These are phyloP conservation scores for Paraescarpia echinospica DNA, from an alignment of 1,140 invertebrate genomes.

Conservation along the genomic window DNA sequence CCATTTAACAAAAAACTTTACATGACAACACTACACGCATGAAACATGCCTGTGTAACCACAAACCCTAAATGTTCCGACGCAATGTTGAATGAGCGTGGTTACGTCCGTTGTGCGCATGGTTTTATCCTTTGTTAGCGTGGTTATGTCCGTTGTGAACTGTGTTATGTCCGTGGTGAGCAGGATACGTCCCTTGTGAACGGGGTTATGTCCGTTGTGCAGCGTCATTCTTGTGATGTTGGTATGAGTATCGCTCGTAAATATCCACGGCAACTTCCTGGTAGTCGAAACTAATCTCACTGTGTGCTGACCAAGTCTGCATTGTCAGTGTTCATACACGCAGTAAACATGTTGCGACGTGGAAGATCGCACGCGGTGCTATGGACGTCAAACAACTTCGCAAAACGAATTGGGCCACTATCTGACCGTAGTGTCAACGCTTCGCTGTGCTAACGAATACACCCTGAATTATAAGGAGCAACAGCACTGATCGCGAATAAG, in stretches of 20 bases:
- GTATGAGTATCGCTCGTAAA: background rate
- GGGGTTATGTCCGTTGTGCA: background rate
- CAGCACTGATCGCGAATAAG: background rate
- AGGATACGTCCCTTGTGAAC: background rate
- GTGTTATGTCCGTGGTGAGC: background rate
- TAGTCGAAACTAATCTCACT: background rate
- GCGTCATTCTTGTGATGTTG: background rate
- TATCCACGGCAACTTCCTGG: background rate
- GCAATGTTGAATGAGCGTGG: background rate
- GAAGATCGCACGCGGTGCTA: background rate
- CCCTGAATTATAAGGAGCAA: background rate
- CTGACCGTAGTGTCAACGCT: background rate
- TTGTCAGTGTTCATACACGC: background rate
- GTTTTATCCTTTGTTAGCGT: too few species aligned
- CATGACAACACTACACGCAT: background rate
- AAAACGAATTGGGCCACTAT: background rate
- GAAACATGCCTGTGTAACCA: background rate
- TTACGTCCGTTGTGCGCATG: background rate
- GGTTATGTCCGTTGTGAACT: too few species aligned
- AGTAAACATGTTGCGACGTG: background rate
- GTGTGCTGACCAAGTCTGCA: background rate
- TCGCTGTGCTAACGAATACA: background rate
- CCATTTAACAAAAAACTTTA: background rate
- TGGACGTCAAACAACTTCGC: background rate
- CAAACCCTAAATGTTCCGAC: background rate